Conservation (phyloP, 2,888 invertebrate species). For the Scaptodrosophila latifasciaeformis region DNA sequence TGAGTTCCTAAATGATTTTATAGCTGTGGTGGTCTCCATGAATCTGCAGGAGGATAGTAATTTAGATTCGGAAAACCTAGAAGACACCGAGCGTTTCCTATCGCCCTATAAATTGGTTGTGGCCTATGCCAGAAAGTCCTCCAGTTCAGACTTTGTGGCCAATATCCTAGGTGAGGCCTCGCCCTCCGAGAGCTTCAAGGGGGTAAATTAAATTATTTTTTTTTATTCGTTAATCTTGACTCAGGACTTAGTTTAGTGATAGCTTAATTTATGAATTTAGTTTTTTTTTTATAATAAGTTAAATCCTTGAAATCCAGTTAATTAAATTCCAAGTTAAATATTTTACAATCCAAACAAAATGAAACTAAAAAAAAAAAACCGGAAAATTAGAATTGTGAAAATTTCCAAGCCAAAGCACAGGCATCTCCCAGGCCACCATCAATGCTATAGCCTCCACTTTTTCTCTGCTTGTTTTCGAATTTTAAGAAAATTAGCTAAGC, state of each 20-base stretch:
- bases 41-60: constrained; percentile 69
- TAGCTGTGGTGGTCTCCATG: constrained; percentile 71
- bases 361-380: too few species aligned
- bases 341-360: too few species aligned
- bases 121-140: constrained; percentile 75
- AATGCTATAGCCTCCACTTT: too few species aligned
- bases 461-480: constrained; percentile 29
- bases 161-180: constrained; percentile 23
- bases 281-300: too few species aligned
- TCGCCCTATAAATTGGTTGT: constrained; percentile 77
- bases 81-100: constrained; percentile 76
- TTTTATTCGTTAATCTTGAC: too few species aligned
- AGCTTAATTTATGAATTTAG: too few species aligned
- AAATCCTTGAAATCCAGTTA: too few species aligned
- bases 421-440: constrained; percentile 28
- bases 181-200: constrained; percentile 18
- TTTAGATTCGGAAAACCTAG: constrained; percentile 41
- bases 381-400: too few species aligned
- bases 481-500: constrained; percentile 53
- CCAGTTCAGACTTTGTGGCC: constrained; percentile 38
- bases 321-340: too few species aligned
- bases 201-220: constrained; percentile 6
- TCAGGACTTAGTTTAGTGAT: too few species aligned
- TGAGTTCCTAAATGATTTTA: constrained; percentile 80
- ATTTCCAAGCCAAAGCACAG: constrained; percentile 47